Evolutionary conservation across 2,797 vertebrate genomes (phyloP).

Genomic region (Botia almorhae): DNA sequence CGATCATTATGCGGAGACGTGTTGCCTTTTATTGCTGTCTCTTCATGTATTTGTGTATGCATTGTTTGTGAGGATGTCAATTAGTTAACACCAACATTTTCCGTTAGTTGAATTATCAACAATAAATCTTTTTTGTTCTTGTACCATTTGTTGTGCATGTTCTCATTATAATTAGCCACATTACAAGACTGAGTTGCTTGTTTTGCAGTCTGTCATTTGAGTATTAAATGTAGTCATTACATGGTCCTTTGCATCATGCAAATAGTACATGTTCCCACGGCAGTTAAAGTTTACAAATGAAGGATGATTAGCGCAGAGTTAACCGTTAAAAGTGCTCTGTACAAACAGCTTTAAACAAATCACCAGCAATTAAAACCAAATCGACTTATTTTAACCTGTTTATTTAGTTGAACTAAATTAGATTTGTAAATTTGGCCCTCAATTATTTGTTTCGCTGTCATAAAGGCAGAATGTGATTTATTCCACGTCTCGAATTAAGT

Average conservation of each 20-base stretch:
- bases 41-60: constrained; percentile 8
- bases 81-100: constrained; percentile 12
- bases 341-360: neutral
- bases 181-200: neutral
- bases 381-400: neutral
- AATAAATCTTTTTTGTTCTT: constrained; percentile 43
- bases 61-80: constrained; percentile 36
- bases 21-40: constrained; percentile 13
- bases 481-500: neutral
- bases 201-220: neutral
- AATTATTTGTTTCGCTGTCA: neutral
- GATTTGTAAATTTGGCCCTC: no score
- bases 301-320: neutral
- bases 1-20: neutral
- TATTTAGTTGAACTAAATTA: neutral
- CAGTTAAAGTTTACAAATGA: neutral
- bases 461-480: neutral
- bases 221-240: neutral
- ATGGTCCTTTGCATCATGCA: neutral
- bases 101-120: neutral
- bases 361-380: neutral
- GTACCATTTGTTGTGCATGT: constrained; percentile 20
- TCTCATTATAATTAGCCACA: constrained; percentile 4
- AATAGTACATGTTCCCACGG: neutral
- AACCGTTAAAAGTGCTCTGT: neutral